Percentiles rank a stretch among this genome's conserved stretches.
These are phyloP conservation scores for Stegostoma tigrinum DNA, from an alignment of 2,113 vertebrate genomes.

Conservation along the genomic window DNA sequence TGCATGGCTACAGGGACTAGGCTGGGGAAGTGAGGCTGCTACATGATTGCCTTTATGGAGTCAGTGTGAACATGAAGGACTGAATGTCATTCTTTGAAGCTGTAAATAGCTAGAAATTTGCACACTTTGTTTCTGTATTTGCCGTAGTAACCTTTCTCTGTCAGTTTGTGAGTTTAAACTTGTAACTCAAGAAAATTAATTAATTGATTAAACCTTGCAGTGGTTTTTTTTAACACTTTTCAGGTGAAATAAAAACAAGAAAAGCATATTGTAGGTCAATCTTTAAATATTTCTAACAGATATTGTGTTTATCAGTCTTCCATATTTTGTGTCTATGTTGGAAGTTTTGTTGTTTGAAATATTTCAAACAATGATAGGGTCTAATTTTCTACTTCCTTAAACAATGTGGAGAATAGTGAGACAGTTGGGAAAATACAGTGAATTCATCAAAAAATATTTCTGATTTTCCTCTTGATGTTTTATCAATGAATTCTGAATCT, in stretches of 20 bases:
- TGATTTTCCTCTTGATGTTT: no score
- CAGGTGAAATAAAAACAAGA: not conserved
- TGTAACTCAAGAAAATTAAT: not conserved
- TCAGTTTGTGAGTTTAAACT: not conserved
- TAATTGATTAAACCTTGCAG: not conserved
- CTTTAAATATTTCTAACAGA: not conserved
- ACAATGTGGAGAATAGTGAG: no score
- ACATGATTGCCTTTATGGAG: not conserved
- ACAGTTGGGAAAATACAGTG: no score
- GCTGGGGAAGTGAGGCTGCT: not conserved
- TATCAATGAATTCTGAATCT: no score
- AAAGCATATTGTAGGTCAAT: not conserved
- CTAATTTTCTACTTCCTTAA: no score
- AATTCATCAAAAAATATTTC: no score
- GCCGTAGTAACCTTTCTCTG: not conserved
- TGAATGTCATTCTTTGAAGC: not conserved
- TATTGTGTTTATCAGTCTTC: not conserved
- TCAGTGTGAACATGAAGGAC: not conserved
- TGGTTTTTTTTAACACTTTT: not conserved
- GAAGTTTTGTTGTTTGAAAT: not conserved
- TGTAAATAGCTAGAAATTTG: not conserved
- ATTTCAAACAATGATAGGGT: no score
- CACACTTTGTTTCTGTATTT: not conserved
- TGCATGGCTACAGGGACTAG: not conserved
- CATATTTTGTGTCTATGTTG: not conserved